Percentiles rank a stretch among this genome's conserved stretches.
Evolutionary conservation across 2,888 invertebrate genomes (phyloP).

Genomic region (Philonicus albiceps): DNA sequence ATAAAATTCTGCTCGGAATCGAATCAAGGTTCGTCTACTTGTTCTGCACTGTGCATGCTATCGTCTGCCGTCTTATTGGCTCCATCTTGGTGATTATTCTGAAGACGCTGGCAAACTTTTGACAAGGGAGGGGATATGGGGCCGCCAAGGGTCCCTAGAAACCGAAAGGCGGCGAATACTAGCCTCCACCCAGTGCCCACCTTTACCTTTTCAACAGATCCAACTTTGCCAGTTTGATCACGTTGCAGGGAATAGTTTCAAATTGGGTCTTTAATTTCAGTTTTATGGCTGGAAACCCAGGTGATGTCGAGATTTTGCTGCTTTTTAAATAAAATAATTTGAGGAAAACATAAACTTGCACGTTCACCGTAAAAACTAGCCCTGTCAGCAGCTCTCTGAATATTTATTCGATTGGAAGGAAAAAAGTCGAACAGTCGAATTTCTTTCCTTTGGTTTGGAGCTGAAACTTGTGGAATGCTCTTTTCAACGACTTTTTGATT

Average conservation of each 20-base stretch:
- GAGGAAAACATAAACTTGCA: neutral
- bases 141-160: neutral
- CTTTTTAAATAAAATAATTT: constrained; percentile 2
- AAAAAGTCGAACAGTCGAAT: neutral
- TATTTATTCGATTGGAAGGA: neutral
- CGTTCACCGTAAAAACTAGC: neutral
- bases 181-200: neutral
- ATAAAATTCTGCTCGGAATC: constrained; percentile 23
- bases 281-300: neutral
- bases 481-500: neutral
- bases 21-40: constrained; percentile 12
- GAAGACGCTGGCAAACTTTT: constrained; percentile 15
- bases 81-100: constrained; percentile 2
- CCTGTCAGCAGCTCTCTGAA: neutral
- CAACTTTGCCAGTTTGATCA: constrained; percentile 18
- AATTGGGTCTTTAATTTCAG: constrained; percentile 21
- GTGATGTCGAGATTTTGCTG: neutral
- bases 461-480: neutral
- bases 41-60: neutral
- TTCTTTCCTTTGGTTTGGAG: neutral
- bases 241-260: constrained; percentile 24
- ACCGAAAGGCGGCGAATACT: neutral
- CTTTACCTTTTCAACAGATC: constrained; percentile 8
- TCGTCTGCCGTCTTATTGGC: neutral
- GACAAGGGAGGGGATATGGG: neutral